phyloP scores from a whole-genome alignment of 2,113 vertebrate species.

The Gymnobelideus leadbeateri region DNA sequence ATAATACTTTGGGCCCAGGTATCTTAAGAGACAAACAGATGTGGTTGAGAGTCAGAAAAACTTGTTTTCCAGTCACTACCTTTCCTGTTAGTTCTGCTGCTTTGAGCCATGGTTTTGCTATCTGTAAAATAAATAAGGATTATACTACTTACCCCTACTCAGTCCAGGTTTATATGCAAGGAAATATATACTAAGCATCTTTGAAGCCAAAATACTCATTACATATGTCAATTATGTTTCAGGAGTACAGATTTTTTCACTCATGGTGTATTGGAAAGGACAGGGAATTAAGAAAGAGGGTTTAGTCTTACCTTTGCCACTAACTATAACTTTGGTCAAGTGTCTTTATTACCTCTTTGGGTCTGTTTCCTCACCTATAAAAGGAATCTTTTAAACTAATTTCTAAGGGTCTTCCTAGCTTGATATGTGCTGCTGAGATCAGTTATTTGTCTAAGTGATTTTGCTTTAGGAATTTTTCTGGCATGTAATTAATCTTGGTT shows the following conservation, averaged over 20 bases:
- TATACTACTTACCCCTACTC: background rate
- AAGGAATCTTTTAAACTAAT: constrained; percentile 17
- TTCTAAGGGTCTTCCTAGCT: constrained; percentile 14
- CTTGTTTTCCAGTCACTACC: no score
- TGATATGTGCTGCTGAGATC: background rate
- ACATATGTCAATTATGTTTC: background rate
- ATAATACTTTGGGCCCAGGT: no score
- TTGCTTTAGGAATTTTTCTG: background rate
- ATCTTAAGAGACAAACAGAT: background rate
- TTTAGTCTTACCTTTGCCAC: background rate
- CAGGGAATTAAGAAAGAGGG: background rate
- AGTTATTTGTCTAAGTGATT: background rate
- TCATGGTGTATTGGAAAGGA: background rate
- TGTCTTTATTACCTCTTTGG: background rate
- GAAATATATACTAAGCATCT: background rate
- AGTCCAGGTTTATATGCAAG: background rate
- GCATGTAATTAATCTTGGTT: background rate
- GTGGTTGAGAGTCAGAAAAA: background rate
- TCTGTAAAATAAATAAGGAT: background rate
- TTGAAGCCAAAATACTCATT: background rate
- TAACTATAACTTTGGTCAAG: background rate
- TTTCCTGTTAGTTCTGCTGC: background rate
- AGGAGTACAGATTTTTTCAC: background rate
- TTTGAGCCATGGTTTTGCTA: background rate
- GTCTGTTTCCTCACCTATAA: background rate